phyloP scores from a whole-genome alignment of 2,888 invertebrate species.

The Drosophila tanythrix region DNA sequence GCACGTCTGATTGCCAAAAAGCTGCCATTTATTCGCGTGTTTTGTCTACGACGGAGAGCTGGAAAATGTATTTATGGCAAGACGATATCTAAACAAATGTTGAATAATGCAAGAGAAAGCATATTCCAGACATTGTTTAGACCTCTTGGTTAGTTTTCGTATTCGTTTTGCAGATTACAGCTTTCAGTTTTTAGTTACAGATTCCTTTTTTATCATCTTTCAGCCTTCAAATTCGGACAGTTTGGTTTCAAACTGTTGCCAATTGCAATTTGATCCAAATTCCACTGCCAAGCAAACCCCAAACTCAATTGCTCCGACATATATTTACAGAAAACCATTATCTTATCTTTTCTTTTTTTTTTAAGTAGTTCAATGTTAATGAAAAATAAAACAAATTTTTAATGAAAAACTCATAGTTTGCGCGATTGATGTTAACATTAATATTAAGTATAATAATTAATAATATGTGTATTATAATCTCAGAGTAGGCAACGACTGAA shows the following conservation, averaged over 20 bases:
- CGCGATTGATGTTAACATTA: too few relatives aligned
- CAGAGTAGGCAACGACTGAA: neutral
- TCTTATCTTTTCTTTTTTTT: too few relatives aligned
- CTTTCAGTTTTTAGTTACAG: slow-evolving; percentile 16
- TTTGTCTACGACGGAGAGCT: slow-evolving; percentile 29
- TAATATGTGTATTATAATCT: too few relatives aligned
- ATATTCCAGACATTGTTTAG: slow-evolving; percentile 78
- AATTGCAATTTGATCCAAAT: slow-evolving; percentile 16
- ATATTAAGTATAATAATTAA: too few relatives aligned
- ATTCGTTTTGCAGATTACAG: slow-evolving; percentile 36
- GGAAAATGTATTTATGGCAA: slow-evolving; percentile 62
- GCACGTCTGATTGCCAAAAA: slow-evolving; percentile 23
- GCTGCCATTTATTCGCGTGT: slow-evolving; percentile 44
- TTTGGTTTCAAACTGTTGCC: slow-evolving; percentile 14
- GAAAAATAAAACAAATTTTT: too few relatives aligned
- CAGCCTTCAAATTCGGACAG: slow-evolving; percentile 22
- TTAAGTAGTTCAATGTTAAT: too few relatives aligned
- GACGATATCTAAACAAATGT: slow-evolving; percentile 65
- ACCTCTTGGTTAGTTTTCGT: slow-evolving; percentile 40
- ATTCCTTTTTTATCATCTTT: slow-evolving; percentile 26
- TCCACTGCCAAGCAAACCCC: slow-evolving; percentile 5
- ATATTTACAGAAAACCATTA: too few relatives aligned
- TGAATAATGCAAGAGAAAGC: slow-evolving; percentile 65
- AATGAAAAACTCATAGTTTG: too few relatives aligned
- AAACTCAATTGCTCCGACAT: neutral